Conservation (phyloP, 1,140 invertebrate genomes). For the Littorina saxatilis region DNA sequence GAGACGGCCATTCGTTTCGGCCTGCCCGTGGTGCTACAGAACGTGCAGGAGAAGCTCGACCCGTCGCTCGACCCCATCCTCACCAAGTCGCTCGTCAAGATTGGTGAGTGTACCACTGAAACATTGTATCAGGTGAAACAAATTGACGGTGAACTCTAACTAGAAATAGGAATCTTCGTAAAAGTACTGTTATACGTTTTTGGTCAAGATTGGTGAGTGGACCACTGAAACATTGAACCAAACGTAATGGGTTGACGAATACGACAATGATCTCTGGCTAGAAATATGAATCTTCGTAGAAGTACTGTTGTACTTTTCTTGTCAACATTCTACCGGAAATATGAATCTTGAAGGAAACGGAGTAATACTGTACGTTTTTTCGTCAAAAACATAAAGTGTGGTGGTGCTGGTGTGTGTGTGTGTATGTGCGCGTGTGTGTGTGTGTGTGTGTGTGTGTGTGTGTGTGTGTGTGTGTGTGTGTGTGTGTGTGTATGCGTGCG, state of each 20-base stretch:
- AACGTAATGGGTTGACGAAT: no score
- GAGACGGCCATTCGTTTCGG: constrained; percentile 80
- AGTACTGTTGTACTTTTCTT: no score
- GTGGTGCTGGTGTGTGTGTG: no score
- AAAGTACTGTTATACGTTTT: no score
- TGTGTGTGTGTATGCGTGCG: neutral
- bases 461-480: neutral
- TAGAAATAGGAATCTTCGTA: no score
- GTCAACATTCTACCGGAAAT: constrained; percentile 58
- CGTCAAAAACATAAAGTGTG: no score
- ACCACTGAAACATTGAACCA: no score
- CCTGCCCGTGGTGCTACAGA: constrained; percentile 74
- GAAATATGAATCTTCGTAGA: no score
- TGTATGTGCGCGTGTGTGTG: neutral
- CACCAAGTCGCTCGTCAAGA: constrained; percentile 72
- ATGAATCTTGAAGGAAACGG: no score
- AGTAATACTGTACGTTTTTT: neutral
- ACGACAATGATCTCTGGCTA: no score
- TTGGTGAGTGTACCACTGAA: constrained; percentile 61
- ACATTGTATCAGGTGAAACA: no score
- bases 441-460: neutral
- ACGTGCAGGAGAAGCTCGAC: constrained; percentile 75
- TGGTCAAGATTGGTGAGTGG: constrained; percentile 67
- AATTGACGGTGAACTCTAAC: no score
- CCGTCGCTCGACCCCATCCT: constrained; percentile 73